A percentile compares a stretch with the other conserved stretches of the same genome.
These are phyloP conservation scores for Scrobipalpa atriplicella DNA, from an alignment of 2,888 invertebrate species.

Conservation along the genomic window DNA sequence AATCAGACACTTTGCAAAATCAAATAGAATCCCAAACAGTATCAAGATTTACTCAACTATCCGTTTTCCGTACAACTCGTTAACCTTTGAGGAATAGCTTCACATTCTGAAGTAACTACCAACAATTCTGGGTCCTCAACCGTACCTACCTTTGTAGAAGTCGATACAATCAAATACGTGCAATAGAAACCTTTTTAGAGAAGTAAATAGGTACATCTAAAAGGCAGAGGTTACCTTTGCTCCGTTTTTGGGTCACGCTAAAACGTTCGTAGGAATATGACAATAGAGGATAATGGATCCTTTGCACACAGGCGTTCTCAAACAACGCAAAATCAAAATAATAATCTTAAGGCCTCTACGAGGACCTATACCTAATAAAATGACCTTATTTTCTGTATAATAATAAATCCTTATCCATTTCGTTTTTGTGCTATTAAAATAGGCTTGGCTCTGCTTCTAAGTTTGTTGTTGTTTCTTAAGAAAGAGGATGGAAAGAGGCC, in stretches of 20 bases:
- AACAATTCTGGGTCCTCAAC: neutral
- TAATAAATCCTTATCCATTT: neutral
- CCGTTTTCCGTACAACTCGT: constrained; percentile 14
- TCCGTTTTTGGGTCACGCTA: constrained; percentile 17
- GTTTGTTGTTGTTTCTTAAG: too few relatives aligned
- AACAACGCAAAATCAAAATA: constrained; percentile 19
- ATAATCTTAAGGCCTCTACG: neutral
- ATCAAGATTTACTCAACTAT: constrained; percentile 21
- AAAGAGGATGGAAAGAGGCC: too few relatives aligned
- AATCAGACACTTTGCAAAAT: neutral
- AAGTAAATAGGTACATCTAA: constrained; percentile 7
- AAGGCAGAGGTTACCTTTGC: neutral
- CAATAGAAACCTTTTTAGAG: constrained; percentile 5
- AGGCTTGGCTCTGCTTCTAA: too few relatives aligned
- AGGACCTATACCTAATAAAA: neutral
- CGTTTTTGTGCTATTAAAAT: neutral
- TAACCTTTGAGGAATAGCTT: constrained; percentile 15
- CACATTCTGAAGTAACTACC: neutral
- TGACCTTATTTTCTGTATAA: neutral
- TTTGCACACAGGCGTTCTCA: constrained; percentile 13
- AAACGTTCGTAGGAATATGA: constrained; percentile 15
- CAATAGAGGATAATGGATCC: constrained; percentile 22
- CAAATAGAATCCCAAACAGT: constrained; percentile 13
- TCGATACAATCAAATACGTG: neutral
- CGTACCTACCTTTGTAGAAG: neutral